These are phyloP conservation scores for Ceyx cyanopectus DNA, from an alignment of 2,113 vertebrate species.

Conservation along the genomic window DNA sequence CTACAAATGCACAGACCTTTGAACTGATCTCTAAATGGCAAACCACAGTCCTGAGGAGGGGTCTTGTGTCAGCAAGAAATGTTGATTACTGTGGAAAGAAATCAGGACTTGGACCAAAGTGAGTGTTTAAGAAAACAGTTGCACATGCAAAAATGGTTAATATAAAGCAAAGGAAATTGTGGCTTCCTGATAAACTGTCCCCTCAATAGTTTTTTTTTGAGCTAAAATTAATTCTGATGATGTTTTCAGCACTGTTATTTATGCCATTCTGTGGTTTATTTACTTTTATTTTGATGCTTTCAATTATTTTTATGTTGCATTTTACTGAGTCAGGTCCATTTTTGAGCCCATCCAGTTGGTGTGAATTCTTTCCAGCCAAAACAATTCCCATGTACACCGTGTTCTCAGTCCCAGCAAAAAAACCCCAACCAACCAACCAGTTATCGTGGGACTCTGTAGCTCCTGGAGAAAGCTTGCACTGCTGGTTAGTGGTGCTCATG, in stretches of 20 bases:
- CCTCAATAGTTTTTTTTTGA: background rate
- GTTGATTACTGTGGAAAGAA: background rate
- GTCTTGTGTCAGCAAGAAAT: background rate
- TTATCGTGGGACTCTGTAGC: background rate
- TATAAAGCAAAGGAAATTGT: background rate
- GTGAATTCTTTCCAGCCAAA: background rate
- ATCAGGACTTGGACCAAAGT: background rate
- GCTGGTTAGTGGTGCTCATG: background rate
- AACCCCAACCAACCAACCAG: background rate
- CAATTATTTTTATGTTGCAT: background rate
- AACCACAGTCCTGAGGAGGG: background rate
- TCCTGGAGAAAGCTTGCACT: background rate
- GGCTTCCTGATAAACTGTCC: background rate
- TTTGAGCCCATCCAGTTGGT: background rate
- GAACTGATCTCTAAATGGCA: background rate
- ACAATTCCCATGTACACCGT: background rate
- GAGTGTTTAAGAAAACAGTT: background rate
- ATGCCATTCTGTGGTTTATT: background rate
- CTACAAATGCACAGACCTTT: background rate
- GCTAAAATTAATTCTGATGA: constrained; percentile 19
- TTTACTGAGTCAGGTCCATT: constrained; percentile 18
- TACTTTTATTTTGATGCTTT: constrained; percentile 4
- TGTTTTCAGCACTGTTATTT: constrained; percentile 4
- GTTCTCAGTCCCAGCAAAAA: background rate
- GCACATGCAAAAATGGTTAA: background rate